phyloP scores from a whole-genome alignment of 2,888 invertebrate genomes.

The Anarsia innoxiella region DNA sequence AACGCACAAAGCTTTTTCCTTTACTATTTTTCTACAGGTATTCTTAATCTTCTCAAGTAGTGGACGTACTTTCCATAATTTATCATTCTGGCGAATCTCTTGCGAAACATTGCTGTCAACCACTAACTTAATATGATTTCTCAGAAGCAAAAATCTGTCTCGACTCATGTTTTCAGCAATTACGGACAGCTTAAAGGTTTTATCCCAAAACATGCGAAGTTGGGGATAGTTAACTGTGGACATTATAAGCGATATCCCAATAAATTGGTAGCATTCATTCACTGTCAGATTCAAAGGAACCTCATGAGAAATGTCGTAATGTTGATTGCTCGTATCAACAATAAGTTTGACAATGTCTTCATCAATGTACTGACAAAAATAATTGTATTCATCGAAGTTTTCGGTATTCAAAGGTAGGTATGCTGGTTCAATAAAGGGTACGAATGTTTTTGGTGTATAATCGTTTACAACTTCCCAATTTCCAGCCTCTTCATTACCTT shows the following conservation, averaged over 20 bases:
- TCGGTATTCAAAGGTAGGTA: neutral
- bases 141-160: conserved; percentile 6
- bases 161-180: conserved; percentile 7
- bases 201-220: conserved; percentile 7
- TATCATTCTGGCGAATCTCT: neutral
- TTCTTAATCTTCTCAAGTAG: too few species aligned
- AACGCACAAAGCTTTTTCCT: conserved; percentile 8
- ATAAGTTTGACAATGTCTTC: neutral
- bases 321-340: neutral
- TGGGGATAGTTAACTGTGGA: neutral
- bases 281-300: neutral
- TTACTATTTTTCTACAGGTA: too few species aligned
- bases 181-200: conserved; percentile 5
- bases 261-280: neutral
- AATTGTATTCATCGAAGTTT: neutral
- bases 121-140: conserved; percentile 8
- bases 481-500: too few species aligned
- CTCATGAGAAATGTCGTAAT: neutral
- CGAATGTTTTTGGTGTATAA: too few species aligned
- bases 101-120: too few species aligned
- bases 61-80: too few species aligned
- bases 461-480: too few species aligned
- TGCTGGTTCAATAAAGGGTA: neutral
- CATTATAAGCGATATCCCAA: neutral
- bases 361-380: neutral